These are phyloP conservation scores for Machimus atricapillus DNA, from an alignment of 2,888 invertebrate species.

Conservation along the genomic window DNA sequence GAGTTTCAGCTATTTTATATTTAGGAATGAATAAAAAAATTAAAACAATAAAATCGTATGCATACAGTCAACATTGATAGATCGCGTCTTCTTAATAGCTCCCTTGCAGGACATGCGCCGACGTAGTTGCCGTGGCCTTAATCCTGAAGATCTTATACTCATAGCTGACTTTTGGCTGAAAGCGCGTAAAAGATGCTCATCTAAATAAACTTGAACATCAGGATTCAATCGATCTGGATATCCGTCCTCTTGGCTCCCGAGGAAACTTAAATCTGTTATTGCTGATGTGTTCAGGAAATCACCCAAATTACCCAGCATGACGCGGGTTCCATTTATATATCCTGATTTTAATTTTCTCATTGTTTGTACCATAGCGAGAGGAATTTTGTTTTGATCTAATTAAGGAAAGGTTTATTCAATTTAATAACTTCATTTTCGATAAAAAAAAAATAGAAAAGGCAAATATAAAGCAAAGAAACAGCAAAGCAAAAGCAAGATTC, in stretches of 20 bases:
- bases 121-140: slow-evolving; percentile 67
- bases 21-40: not conserved
- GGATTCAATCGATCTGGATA: slow-evolving; percentile 84
- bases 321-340: slow-evolving; percentile 98
- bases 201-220: slow-evolving; percentile 85
- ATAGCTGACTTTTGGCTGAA: slow-evolving; percentile 77
- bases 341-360: slow-evolving; percentile 98
- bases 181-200: slow-evolving; percentile 83
- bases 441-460: not conserved
- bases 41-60: slow-evolving; percentile 51
- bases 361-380: slow-evolving; percentile 94
- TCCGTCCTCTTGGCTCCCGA: slow-evolving; percentile 92
- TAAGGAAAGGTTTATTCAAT: slow-evolving; percentile 14
- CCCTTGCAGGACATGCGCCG: slow-evolving; percentile 89
- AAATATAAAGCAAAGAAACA: not conserved
- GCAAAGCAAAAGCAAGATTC: not conserved
- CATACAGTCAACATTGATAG: slow-evolving; percentile 90
- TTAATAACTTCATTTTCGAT: not conserved
- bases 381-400: slow-evolving; percentile 89
- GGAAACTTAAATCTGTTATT: slow-evolving; percentile 94
- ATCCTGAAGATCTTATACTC: slow-evolving; percentile 65
- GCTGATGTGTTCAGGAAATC: slow-evolving; percentile 98
- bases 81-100: slow-evolving; percentile 91
- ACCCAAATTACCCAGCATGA: slow-evolving; percentile 91
- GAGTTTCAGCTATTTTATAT: slow-evolving; percentile 71